Evolutionary conservation across 2,113 vertebrate species (phyloP).

Genomic region (Fulica atra): DNA sequence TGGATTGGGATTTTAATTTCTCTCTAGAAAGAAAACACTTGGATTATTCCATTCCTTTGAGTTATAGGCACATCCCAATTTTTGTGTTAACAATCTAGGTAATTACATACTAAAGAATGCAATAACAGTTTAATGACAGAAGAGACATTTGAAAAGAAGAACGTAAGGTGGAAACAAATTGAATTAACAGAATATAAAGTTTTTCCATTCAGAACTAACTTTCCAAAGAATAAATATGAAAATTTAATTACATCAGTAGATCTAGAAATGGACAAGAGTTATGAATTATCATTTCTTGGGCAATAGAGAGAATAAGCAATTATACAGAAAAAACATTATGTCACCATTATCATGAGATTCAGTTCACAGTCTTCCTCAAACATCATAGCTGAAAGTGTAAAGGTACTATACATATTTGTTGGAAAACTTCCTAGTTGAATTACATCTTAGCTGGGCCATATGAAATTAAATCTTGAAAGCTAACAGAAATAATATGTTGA

Average conservation of each 20-base stretch:
- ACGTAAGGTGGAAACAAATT: neutral
- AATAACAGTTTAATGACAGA: neutral
- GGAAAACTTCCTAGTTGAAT: conserved; percentile 11
- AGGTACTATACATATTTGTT: neutral
- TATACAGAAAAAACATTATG: neutral
- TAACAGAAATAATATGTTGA: neutral
- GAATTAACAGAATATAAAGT: neutral
- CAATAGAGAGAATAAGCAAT: neutral
- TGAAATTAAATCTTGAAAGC: neutral
- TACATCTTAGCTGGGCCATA: neutral
- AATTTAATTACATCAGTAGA: neutral
- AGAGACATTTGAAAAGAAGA: neutral
- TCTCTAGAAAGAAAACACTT: neutral
- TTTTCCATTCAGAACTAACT: neutral
- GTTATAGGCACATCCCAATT: neutral
- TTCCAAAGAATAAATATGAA: neutral
- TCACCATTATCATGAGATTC: neutral
- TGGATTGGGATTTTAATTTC: neutral
- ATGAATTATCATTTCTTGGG: neutral
- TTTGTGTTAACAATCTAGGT: neutral
- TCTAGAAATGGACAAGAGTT: neutral
- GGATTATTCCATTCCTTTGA: neutral
- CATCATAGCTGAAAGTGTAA: neutral
- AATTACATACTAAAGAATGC: neutral
- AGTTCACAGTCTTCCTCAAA: neutral